Evolutionary conservation across 2,797 vertebrate genomes (phyloP).

Genomic region (Chaetodon trifasciatus): DNA sequence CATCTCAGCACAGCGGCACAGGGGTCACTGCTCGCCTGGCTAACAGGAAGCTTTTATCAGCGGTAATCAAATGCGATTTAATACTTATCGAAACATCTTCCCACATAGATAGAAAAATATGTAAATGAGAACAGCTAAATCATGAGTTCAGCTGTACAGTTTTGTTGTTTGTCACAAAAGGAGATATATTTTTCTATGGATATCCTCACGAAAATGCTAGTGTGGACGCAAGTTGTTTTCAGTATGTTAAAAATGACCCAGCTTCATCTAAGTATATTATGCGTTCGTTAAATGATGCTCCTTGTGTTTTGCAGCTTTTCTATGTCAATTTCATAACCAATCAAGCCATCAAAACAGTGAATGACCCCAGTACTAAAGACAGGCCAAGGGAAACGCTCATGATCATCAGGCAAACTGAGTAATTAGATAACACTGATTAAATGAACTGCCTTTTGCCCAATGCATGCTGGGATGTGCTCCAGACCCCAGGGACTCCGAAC

Average conservation of each 20-base stretch:
- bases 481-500: constrained; percentile 45
- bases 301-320: background rate
- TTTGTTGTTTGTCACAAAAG: background rate
- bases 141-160: background rate
- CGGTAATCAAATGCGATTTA: background rate
- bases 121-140: background rate
- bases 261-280: background rate
- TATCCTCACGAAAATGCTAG: background rate
- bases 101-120: background rate
- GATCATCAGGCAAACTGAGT: constrained; percentile 26
- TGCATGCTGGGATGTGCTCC: constrained; percentile 36
- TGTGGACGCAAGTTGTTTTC: no score
- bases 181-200: background rate
- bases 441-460: constrained; percentile 29
- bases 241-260: background rate
- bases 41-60: background rate
- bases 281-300: background rate
- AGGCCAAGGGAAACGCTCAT: constrained; percentile 1
- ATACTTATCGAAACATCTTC: background rate
- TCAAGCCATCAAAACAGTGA: constrained; percentile 6
- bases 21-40: background rate
- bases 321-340: background rate
- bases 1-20: background rate
- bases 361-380: background rate
- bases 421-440: constrained; percentile 59